These are phyloP conservation scores for Chaetogeoica ovagalla DNA, from an alignment of 2,888 invertebrate genomes.

Conservation along the genomic window DNA sequence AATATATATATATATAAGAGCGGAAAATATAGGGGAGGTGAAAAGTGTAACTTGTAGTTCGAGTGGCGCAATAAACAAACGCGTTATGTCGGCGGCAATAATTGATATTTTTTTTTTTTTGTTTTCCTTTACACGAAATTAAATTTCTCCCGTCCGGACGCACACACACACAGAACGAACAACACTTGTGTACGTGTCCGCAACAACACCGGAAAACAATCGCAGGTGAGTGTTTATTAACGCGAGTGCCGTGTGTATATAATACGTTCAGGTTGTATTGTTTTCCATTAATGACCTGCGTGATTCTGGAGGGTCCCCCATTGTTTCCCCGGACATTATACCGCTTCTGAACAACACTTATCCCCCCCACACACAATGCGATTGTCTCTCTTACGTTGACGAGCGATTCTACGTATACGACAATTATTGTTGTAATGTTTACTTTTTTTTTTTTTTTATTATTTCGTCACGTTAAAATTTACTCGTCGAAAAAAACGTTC, in stretches of 20 bases:
- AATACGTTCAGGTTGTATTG: conserved; percentile 48
- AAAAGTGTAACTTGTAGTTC: too few relatives aligned
- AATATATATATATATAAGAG: too few relatives aligned
- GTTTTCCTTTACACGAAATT: background rate
- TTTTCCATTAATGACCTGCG: conserved; percentile 52
- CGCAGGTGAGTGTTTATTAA: conserved; percentile 52
- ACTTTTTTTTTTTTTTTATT: too few relatives aligned
- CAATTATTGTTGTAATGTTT: too few relatives aligned
- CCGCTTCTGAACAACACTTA: conserved; percentile 38
- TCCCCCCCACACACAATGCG: background rate
- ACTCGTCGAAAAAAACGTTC: too few relatives aligned
- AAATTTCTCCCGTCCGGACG: conserved; percentile 6
- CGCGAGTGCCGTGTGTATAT: conserved; percentile 10
- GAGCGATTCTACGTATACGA: background rate
- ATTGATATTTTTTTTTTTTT: too few relatives aligned
- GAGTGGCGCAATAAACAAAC: too few relatives aligned
- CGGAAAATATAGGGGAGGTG: too few relatives aligned
- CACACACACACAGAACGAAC: conserved; percentile 20
- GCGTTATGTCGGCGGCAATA: background rate
- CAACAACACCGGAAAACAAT: conserved; percentile 39
- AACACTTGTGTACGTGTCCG: conserved; percentile 18
- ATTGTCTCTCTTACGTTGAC: conserved; percentile 2
- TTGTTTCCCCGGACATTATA: conserved; percentile 35
- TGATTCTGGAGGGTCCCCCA: conserved; percentile 43
- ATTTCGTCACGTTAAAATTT: too few relatives aligned